Evolutionary conservation across 2,888 invertebrate species (phyloP).

Genomic region (Nephrotoma guestfalica): DNA sequence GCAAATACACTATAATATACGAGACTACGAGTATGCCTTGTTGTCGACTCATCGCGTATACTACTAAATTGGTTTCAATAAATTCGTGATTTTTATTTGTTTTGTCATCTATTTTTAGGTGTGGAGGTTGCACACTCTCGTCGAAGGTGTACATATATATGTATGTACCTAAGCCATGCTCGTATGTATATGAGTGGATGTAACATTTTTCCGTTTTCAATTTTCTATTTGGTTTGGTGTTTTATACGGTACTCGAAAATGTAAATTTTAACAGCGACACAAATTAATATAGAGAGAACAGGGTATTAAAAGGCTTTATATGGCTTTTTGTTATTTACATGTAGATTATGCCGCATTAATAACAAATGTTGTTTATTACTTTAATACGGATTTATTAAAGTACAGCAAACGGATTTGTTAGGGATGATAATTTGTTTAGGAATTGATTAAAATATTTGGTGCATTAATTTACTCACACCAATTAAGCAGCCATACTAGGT

Average conservation of each 20-base stretch:
- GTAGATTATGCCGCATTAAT: background rate
- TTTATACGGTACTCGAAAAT: background rate
- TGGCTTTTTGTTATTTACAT: background rate
- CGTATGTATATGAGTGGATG: background rate
- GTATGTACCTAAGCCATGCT: background rate
- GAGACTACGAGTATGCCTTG: background rate
- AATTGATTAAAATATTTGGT: background rate
- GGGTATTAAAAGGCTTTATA: background rate
- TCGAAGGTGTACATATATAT: background rate
- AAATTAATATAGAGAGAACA: background rate
- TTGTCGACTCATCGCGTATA: background rate
- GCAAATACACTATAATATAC: background rate
- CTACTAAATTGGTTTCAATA: background rate
- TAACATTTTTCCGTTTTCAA: background rate
- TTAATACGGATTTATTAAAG: background rate
- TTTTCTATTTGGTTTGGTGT: background rate
- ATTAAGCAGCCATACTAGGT: too few species aligned
- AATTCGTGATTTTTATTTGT: background rate
- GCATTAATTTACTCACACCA: background rate
- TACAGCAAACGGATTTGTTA: background rate
- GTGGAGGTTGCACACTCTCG: too few species aligned
- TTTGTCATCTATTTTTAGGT: too few species aligned
- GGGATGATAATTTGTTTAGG: background rate
- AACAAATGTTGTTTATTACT: background rate
- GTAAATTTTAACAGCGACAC: background rate